phyloP scores from a whole-genome alignment of 2,888 invertebrate species.

The Sinopyrophorus schimmeli region DNA sequence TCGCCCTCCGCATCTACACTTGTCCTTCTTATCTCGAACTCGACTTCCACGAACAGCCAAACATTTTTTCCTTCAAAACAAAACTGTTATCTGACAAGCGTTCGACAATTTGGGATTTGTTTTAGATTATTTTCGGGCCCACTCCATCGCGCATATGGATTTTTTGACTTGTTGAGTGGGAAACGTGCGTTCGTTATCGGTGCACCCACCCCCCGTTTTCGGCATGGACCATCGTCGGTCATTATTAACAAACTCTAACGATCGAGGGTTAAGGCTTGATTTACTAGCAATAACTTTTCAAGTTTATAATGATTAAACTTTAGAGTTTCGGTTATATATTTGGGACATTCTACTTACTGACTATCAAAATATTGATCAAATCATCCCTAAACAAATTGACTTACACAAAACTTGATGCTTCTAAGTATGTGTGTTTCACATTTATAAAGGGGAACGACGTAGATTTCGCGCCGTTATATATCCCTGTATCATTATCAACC shows the following conservation, averaged over 20 bases:
- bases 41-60: constrained; percentile 29
- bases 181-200: constrained; percentile 9
- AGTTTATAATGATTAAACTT: constrained; percentile 4
- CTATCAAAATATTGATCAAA: constrained; percentile 11
- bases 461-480: too few relatives aligned
- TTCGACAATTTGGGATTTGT: constrained; percentile 37
- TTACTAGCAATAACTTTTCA: constrained; percentile 10
- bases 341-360: not conserved
- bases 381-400: constrained; percentile 10
- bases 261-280: constrained; percentile 8
- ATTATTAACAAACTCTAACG: constrained; percentile 16
- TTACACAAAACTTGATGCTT: constrained; percentile 1
- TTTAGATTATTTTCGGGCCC: constrained; percentile 34
- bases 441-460: too few relatives aligned
- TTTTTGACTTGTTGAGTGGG: constrained; percentile 25
- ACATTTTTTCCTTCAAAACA: constrained; percentile 32
- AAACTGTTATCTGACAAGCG: constrained; percentile 35
- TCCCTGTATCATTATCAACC: too few relatives aligned
- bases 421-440: constrained; percentile 2
- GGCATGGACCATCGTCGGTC: constrained; percentile 4
- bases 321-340: not conserved
- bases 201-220: constrained; percentile 3
- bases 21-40: constrained; percentile 31
- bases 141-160: constrained; percentile 12
- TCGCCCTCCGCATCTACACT: constrained; percentile 21